Percentiles rank a stretch among this genome's conserved stretches.
Conservation (phyloP, 2,797 vertebrate species). For the Spondyliosoma cantharus region DNA sequence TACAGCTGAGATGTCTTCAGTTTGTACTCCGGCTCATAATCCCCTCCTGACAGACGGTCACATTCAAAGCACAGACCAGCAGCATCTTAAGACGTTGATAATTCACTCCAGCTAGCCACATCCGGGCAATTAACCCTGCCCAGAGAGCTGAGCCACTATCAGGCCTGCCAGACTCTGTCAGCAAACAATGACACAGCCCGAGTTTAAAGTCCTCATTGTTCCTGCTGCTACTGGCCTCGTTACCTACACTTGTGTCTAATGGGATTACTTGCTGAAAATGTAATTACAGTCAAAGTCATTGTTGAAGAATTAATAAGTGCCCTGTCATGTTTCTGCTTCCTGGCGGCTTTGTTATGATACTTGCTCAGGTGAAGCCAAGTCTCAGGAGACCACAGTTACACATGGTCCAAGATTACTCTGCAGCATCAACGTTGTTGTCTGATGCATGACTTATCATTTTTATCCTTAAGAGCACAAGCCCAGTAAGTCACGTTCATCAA, state of each 20-base stretch:
- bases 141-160: conserved; percentile 44
- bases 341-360: conserved; percentile 35
- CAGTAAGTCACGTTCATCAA: conserved; percentile 8
- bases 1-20: conserved; percentile 32
- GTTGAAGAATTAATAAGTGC: conserved; percentile 31
- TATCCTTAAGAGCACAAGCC: too few species aligned
- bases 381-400: not conserved
- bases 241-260: conserved; percentile 63
- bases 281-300: conserved; percentile 56
- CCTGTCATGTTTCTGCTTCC: conserved; percentile 24
- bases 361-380: not conserved
- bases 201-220: conserved; percentile 58
- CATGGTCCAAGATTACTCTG: conserved; percentile 33
- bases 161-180: conserved; percentile 21
- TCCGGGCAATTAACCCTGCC: conserved; percentile 44
- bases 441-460: conserved; percentile 13
- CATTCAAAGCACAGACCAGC: conserved; percentile 32
- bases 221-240: conserved; percentile 32
- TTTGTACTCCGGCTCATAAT: conserved; percentile 39
- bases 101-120: conserved; percentile 47
- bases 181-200: conserved; percentile 49
- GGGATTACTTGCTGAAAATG: conserved; percentile 58
- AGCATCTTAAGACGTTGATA: conserved; percentile 45
- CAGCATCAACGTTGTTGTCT: conserved; percentile 12
- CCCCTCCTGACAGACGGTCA: conserved; percentile 28